Evolutionary conservation across 2,113 vertebrate species (phyloP).

Genomic region (Tricholaema leucomelas): DNA sequence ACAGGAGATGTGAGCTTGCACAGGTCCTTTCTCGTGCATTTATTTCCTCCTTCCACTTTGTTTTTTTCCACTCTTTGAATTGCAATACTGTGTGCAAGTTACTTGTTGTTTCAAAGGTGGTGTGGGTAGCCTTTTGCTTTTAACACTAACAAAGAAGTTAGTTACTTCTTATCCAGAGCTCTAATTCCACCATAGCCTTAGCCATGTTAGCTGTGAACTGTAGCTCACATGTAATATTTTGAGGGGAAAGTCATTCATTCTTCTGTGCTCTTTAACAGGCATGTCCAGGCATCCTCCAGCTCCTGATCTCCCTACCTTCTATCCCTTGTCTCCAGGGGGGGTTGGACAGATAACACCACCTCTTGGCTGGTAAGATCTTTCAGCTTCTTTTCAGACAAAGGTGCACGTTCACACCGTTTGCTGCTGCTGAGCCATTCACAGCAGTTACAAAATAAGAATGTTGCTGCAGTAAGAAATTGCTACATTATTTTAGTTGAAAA

Average conservation of each 20-base stretch:
- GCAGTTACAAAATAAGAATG: constrained; percentile 19
- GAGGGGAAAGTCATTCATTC: constrained; percentile 1
- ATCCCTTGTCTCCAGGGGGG: constrained; percentile 92
- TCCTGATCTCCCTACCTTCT: constrained; percentile 95
- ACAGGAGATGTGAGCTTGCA: background rate
- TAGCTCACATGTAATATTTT: background rate
- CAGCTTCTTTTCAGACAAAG: constrained; percentile 21
- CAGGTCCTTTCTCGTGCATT: background rate
- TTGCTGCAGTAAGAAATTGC: background rate
- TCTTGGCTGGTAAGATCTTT: constrained; percentile 92
- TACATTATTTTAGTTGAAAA: constrained; percentile 49
- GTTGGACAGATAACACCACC: constrained; percentile 97
- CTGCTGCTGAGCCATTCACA: background rate
- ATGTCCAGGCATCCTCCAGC: constrained; percentile 93
- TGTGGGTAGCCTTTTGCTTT: background rate
- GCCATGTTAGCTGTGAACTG: background rate
- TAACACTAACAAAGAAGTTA: background rate
- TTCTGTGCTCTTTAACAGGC: constrained; percentile 78
- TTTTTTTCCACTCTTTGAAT: background rate
- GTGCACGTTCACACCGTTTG: background rate
- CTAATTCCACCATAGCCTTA: background rate
- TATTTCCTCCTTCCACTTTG: background rate
- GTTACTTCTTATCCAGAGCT: background rate
- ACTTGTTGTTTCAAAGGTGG: background rate
- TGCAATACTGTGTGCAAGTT: accelerated